Conservation (phyloP, 2,888 invertebrate genomes). For the Eupithecia inturbata region DNA sequence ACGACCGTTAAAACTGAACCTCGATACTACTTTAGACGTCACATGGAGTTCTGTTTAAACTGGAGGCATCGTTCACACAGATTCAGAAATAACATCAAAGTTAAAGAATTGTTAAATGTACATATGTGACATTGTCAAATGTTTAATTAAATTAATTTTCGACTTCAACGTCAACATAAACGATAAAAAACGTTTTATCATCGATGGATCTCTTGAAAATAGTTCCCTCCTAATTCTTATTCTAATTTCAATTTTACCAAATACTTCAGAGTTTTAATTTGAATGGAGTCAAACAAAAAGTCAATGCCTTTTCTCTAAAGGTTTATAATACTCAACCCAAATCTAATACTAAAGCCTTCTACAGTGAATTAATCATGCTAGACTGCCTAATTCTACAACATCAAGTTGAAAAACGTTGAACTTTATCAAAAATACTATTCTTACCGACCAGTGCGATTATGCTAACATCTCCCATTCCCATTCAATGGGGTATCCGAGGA, state of each 20-base stretch:
- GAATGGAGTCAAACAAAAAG: no score
- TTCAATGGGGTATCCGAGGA: no score
- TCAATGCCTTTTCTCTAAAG: no score
- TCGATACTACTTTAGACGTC: constrained; percentile 34
- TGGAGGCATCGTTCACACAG: constrained; percentile 37
- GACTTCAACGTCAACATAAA: not conserved
- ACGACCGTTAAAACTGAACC: constrained; percentile 58
- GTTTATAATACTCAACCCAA: no score
- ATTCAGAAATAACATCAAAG: not conserved
- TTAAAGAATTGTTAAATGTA: not conserved
- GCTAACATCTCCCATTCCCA: no score
- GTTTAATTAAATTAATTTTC: not conserved
- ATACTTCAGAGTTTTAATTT: no score
- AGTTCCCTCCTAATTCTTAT: not conserved
- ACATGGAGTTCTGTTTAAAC: constrained; percentile 37
- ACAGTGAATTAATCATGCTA: not conserved
- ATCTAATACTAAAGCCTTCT: not conserved
- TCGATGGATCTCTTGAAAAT: no score
- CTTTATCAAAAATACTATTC: not conserved
- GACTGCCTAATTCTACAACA: not conserved
- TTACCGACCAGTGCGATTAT: no score
- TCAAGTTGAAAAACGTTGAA: no score
- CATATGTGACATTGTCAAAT: not conserved
- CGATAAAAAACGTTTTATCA: not conserved
- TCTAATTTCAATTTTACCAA: not conserved